phyloP scores from a whole-genome alignment of 2,888 invertebrate species.

The Cremastinae sp. region DNA sequence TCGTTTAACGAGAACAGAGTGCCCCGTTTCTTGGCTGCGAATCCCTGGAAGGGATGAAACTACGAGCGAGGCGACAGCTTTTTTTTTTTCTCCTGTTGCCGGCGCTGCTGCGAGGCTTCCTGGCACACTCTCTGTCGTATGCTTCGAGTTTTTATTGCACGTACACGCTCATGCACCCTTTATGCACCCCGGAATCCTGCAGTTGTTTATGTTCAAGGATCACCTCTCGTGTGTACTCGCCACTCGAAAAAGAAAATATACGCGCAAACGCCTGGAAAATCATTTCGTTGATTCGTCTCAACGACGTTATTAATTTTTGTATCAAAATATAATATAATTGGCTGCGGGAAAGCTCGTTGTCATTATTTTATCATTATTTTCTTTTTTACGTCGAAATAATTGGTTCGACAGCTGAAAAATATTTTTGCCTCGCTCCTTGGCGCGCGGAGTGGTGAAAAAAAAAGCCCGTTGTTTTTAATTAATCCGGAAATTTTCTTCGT shows the following conservation, averaged over 20 bases:
- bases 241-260: background rate
- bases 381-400: no score
- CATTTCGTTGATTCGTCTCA: no score
- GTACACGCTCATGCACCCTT: conserved; percentile 10
- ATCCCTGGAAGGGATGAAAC: conserved; percentile 12
- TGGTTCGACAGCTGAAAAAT: no score
- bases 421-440: no score
- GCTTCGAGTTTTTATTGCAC: conserved; percentile 25
- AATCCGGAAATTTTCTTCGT: no score
- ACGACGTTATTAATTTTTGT: no score
- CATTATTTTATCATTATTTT: no score
- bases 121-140: conserved; percentile 3
- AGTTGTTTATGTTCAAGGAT: conserved; percentile 1
- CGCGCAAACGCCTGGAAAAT: no score
- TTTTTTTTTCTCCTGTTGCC: background rate
- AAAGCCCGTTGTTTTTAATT: no score
- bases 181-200: background rate
- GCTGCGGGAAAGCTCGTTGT: no score
- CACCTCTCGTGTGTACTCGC: background rate
- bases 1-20: background rate
- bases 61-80: background rate
- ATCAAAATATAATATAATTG: no score
- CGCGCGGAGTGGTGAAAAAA: no score
- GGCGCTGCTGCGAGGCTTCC: conserved; percentile 14
- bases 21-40: conserved; percentile 6